A percentile compares a stretch with the other conserved stretches of the same genome.
phyloP scores from a whole-genome alignment of 2,888 invertebrate species.

The Drosophila borealis region DNA sequence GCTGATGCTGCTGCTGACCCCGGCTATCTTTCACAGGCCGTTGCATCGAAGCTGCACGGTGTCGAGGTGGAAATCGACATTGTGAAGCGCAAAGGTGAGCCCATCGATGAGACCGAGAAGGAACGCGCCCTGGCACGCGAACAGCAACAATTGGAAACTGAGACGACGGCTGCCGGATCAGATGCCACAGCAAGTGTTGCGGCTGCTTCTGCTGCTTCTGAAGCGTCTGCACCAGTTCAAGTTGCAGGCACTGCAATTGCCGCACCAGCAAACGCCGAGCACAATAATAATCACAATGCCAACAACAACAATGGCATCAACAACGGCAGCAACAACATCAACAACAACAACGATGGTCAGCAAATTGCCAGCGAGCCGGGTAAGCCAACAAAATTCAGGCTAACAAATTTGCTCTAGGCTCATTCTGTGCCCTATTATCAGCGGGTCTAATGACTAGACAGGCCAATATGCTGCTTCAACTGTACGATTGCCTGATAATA shows the following conservation, averaged over 20 bases:
- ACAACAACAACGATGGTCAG: constrained; percentile 78
- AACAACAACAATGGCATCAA: constrained; percentile 70
- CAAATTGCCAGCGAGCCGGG: constrained; percentile 64
- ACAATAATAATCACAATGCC: constrained; percentile 77
- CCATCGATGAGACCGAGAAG: constrained; percentile 83
- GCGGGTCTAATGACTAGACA: constrained; percentile 19
- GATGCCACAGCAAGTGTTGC: constrained; percentile 19
- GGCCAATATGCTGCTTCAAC: constrained; percentile 17
- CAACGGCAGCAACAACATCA: constrained; percentile 68
- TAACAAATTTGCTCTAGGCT: constrained; percentile 48
- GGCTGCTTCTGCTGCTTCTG: neutral
- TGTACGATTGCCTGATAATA: constrained; percentile 1
- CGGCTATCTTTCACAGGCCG: constrained; percentile 88
- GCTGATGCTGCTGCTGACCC: neutral
- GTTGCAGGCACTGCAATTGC: constrained; percentile 8
- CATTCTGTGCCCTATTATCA: constrained; percentile 30
- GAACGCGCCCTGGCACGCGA: constrained; percentile 73
- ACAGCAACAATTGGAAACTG: constrained; percentile 57
- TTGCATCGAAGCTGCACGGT: constrained; percentile 96
- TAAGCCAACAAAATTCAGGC: constrained; percentile 41
- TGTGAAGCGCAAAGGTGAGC: constrained; percentile 93
- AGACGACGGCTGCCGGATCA: constrained; percentile 36
- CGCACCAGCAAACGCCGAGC: constrained; percentile 39
- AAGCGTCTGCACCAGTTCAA: neutral
- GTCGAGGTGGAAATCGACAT: constrained; percentile 97